Evolutionary conservation across 2,888 invertebrate genomes (phyloP), one percentile per base, ranked within the genome.

Genomic region (Acronicta aceris): DNA sequence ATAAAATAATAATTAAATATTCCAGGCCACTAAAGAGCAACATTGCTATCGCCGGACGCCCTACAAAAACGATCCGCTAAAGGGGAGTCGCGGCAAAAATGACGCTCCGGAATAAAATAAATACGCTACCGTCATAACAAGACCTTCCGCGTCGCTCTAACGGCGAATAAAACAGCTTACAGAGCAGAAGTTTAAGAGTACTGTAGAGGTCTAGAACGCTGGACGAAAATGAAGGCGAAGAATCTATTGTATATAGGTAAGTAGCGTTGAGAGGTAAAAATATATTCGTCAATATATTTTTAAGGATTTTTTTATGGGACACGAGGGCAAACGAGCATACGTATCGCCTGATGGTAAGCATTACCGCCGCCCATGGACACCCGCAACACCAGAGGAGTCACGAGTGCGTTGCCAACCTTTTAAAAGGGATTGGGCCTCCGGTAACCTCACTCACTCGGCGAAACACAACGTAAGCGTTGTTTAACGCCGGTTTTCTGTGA

Each of bases 41-140:
- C 82, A 80, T 59, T 64, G 61, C 71, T 75, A 65, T 74, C 81
- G 76, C 85, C 81, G 89, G 88, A 86, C 88, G 84, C 87, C 87
- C 88, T 89, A 89, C 89, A 88, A 89, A 88, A 90, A 78, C 78
- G 77, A 79, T 77, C 69, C 81, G 81, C 83, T 86, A 86, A 87
- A 89, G 88, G 90, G 90, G 89, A 87, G 89, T 80, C 87, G 84
- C 77, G 84, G 89, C 91, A 90, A 90, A 91, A 91, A 91, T 91
- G 90, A 90, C 88, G 88, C 89, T 89, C 81, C 74, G 85, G 86
- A 91, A 91, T 91, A 91, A 91, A 91, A 90, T 91, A 90, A 89
- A 90, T 85, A 88, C 85, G 71, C 71, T 66, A 45, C 90, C 87
- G 84, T 46, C 61, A 48, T 67, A 74, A 40, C 63, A 2, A 59